Evolutionary conservation across 2,113 vertebrate genomes (phyloP).

Genomic region (Indicator maculatus): DNA sequence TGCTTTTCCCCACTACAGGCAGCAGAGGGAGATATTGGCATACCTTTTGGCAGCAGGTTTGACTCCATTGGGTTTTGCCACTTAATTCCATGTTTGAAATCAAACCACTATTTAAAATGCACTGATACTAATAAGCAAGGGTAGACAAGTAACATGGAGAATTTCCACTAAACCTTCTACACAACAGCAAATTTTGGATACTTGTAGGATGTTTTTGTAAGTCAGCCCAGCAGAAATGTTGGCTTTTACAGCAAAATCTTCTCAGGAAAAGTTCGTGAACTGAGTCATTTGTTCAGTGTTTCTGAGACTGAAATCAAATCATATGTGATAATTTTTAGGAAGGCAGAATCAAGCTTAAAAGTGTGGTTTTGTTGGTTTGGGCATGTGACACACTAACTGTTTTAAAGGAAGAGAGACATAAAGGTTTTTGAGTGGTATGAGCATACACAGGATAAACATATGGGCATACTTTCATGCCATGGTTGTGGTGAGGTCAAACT

Average conservation of each 20-base stretch:
- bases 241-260: slow-evolving; percentile 23
- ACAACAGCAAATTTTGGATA: slow-evolving; percentile 59
- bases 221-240: slow-evolving; percentile 35
- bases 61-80: not conserved
- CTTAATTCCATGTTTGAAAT: slow-evolving; percentile 66
- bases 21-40: slow-evolving; percentile 79
- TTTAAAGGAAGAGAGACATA: not conserved
- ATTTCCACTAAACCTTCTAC: slow-evolving; percentile 71
- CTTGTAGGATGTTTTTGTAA: slow-evolving; percentile 44
- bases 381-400: not conserved
- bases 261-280: slow-evolving; percentile 37
- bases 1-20: not conserved
- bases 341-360: not conserved
- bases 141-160: slow-evolving; percentile 60
- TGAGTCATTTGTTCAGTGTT: slow-evolving; percentile 34
- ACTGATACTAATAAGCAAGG: slow-evolving; percentile 66
- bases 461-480: not conserved
- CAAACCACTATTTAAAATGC: slow-evolving; percentile 66
- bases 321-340: not conserved
- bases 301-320: slow-evolving; percentile 37
- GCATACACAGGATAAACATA: not conserved
- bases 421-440: not conserved
- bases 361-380: not conserved
- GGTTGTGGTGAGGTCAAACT: not conserved
- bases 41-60: slow-evolving; percentile 30